These are phyloP conservation scores for Gobius niger DNA, from an alignment of 2,113 vertebrate species.

Conservation along the genomic window DNA sequence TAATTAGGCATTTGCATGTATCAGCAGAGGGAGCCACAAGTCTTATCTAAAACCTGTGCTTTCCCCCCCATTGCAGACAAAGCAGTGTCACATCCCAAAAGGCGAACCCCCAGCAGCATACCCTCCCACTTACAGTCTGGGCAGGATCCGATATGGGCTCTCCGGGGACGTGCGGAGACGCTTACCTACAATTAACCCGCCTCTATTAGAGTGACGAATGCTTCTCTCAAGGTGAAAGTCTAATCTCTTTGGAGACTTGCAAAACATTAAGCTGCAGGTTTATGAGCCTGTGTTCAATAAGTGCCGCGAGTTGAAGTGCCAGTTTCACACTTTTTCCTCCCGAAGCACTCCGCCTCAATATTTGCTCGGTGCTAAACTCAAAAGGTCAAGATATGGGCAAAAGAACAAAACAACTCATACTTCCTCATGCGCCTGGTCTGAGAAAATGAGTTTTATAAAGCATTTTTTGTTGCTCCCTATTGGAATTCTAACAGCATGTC, in stretches of 20 bases:
- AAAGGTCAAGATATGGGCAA: conserved; percentile 26
- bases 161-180: conserved; percentile 6
- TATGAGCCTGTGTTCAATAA: conserved; percentile 4
- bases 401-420: conserved; percentile 11
- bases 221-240: conserved; percentile 29
- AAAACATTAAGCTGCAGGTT: neutral
- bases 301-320: neutral
- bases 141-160: conserved; percentile 12
- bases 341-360: conserved; percentile 13
- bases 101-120: conserved; percentile 33
- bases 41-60: conserved; percentile 52
- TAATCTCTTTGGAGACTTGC: conserved; percentile 10
- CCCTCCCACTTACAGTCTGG: conserved; percentile 32
- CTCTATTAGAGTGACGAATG: conserved; percentile 18
- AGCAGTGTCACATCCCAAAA: conserved; percentile 44
- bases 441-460: neutral
- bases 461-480: neutral
- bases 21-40: conserved; percentile 70
- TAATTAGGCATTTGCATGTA: conserved; percentile 54
- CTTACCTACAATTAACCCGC: conserved; percentile 14
- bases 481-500: no score
- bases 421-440: conserved; percentile 1
- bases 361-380: conserved; percentile 28
- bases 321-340: neutral
- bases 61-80: conserved; percentile 38